Conservation (phyloP, 2,888 invertebrate species). For the Julus scandinavius region DNA sequence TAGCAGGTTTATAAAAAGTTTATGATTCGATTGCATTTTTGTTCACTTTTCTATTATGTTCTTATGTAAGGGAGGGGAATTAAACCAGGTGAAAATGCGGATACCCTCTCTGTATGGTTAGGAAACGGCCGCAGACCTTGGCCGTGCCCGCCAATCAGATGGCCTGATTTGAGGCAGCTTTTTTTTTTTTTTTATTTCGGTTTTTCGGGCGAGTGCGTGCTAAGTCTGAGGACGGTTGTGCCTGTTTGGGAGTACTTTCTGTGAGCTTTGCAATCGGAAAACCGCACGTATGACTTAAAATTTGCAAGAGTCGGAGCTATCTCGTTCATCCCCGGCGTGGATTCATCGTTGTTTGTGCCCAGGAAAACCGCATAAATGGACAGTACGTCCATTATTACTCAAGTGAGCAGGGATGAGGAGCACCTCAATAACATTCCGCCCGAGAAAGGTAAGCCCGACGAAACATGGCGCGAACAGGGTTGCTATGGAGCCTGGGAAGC, state of each 20-base stretch:
- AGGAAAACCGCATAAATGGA: constrained; percentile 76
- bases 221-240: constrained; percentile 1
- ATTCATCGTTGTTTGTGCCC: not conserved
- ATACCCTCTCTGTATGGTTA: not conserved
- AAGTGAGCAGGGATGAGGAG: constrained; percentile 98
- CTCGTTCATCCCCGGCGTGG: not conserved
- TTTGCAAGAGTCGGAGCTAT: not conserved
- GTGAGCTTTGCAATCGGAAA: not conserved
- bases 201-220: constrained; percentile 10
- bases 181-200: not conserved
- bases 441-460: constrained; percentile 83
- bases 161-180: constrained; percentile 4
- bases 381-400: constrained; percentile 99
- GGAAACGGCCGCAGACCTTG: not conserved
- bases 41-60: too few species aligned
- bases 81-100: not conserved
- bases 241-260: constrained; percentile 19
- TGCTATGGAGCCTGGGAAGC: constrained; percentile 15
- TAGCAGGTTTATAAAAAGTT: too few species aligned
- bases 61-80: not conserved
- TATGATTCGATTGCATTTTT: too few species aligned
- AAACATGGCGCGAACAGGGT: constrained; percentile 48
- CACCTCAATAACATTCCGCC: constrained; percentile 89
- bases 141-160: constrained; percentile 39
- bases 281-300: constrained; percentile 32